Conservation (phyloP, 2,888 invertebrate genomes). For the Allacma fusca region DNA sequence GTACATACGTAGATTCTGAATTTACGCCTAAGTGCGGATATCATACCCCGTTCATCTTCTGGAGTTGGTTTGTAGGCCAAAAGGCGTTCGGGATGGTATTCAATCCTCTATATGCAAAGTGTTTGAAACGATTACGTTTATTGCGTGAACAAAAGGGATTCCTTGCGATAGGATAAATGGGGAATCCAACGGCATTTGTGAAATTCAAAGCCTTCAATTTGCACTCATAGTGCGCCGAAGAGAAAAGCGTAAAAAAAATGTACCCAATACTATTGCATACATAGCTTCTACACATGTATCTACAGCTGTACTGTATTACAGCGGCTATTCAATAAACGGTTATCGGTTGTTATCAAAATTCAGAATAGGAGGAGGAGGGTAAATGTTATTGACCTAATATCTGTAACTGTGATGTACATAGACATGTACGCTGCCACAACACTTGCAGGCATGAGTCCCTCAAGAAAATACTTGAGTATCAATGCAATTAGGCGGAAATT, state of each 20-base stretch:
- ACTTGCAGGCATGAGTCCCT: too few relatives aligned
- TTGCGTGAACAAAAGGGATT: not conserved
- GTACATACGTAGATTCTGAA: not conserved
- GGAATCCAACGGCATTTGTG: not conserved
- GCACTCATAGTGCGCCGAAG: too few relatives aligned
- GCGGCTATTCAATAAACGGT: not conserved
- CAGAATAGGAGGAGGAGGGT: not conserved
- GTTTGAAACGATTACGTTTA: not conserved
- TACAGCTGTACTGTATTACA: too few relatives aligned
- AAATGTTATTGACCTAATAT: constrained; percentile 11
- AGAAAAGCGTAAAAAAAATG: too few relatives aligned
- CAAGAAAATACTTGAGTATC: too few relatives aligned
- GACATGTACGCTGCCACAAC: too few relatives aligned
- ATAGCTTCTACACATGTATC: not conserved
- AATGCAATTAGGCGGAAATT: too few relatives aligned
- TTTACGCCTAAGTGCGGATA: not conserved
- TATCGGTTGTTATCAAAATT: not conserved
- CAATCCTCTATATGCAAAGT: not conserved
- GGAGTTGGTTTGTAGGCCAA: too few relatives aligned
- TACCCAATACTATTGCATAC: too few relatives aligned
- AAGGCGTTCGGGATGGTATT: too few relatives aligned
- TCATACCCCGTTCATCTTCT: not conserved
- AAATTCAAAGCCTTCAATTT: not conserved
- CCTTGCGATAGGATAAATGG: not conserved
- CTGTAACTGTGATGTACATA: too few relatives aligned